phyloP scores from a whole-genome alignment of 2,797 vertebrate species.

The Pristis pectinata region DNA sequence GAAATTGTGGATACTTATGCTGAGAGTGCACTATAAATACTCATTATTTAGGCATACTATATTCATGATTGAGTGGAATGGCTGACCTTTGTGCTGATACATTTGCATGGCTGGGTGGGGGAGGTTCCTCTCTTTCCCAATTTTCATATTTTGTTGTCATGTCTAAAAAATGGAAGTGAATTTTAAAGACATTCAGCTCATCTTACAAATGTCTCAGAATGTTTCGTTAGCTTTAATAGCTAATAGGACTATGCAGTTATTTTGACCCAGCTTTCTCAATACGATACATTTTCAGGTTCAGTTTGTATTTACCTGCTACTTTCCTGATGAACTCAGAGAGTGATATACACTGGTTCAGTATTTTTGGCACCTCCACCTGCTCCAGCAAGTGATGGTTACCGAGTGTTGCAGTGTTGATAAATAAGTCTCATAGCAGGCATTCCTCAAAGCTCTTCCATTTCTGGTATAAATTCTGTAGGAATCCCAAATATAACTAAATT shows the following conservation, averaged over 20 bases:
- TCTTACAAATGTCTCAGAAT: neutral
- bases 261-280: neutral
- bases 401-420: neutral
- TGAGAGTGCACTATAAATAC: neutral
- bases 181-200: neutral
- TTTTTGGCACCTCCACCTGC: neutral
- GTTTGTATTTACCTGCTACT: too few relatives aligned
- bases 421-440: neutral
- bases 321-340: too few relatives aligned
- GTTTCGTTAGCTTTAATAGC: neutral
- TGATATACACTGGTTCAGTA: neutral
- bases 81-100: neutral
- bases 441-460: neutral
- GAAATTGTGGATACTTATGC: neutral
- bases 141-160: neutral
- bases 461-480: neutral
- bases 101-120: neutral
- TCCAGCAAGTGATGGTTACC: neutral
- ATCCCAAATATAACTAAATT: neutral
- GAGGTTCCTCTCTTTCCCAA: neutral
- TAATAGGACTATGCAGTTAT: neutral
- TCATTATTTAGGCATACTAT: neutral
- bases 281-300: neutral
- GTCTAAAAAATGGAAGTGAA: neutral
- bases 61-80: neutral